phyloP scores from a whole-genome alignment of 2,888 invertebrate species.

The Athalia cordata region DNA sequence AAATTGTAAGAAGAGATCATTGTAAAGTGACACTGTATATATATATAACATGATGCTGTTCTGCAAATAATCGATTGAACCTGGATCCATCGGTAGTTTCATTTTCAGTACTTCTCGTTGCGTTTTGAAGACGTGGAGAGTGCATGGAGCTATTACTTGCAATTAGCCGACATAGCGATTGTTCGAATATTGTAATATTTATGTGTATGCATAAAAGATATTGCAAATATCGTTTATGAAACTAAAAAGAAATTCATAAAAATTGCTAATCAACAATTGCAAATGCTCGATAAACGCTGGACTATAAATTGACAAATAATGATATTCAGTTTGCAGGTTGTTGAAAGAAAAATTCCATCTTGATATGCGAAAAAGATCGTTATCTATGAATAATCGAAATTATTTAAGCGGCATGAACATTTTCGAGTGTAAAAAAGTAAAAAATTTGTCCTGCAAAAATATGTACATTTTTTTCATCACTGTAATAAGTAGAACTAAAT shows the following conservation, averaged over 20 bases:
- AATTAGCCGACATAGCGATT: background rate
- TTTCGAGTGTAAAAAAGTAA: slow-evolving; percentile 25
- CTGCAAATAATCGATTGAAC: slow-evolving; percentile 10
- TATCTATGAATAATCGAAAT: slow-evolving; percentile 24
- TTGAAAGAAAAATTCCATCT: slow-evolving; percentile 24
- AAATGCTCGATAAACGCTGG: slow-evolving; percentile 25
- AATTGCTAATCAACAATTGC: slow-evolving; percentile 33
- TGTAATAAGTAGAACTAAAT: slow-evolving; percentile 32
- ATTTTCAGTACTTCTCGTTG: slow-evolving; percentile 21
- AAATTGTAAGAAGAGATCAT: slow-evolving; percentile 29
- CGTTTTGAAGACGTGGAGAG: background rate
- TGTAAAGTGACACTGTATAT: slow-evolving; percentile 42
- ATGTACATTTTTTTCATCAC: slow-evolving; percentile 41
- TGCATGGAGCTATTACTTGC: background rate
- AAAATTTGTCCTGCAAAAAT: slow-evolving; percentile 6
- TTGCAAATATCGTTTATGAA: slow-evolving; percentile 6
- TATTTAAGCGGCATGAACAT: slow-evolving; percentile 33
- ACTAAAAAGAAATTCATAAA: background rate
- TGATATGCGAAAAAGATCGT: slow-evolving; percentile 19
- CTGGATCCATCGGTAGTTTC: slow-evolving; percentile 34
- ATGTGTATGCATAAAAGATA: slow-evolving; percentile 14
- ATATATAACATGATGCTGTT: slow-evolving; percentile 31
- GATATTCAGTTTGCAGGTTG: slow-evolving; percentile 31
- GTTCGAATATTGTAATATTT: slow-evolving; percentile 10
- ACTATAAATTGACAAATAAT: slow-evolving; percentile 30